A percentile compares a stretch with the other conserved stretches of the same genome.
These are phyloP conservation scores for Andrena haemorrhoa DNA, from an alignment of 2,888 invertebrate genomes.

Conservation along the genomic window DNA sequence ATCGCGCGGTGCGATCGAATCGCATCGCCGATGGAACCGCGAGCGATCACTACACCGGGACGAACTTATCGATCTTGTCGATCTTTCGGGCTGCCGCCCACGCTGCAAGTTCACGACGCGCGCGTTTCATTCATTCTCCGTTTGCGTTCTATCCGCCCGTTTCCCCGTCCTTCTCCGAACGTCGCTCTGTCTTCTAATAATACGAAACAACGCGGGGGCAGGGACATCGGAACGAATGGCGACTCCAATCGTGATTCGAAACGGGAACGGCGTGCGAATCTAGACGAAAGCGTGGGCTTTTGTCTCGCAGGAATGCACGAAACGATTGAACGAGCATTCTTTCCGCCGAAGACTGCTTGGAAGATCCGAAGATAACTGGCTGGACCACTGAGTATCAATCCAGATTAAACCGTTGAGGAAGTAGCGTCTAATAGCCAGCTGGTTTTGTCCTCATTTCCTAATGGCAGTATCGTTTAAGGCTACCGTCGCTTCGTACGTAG, in stretches of 20 bases:
- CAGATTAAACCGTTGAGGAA: background rate
- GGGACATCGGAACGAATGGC: slow-evolving; percentile 48
- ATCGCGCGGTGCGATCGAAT: slow-evolving; percentile 46
- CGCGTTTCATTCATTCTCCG: slow-evolving; percentile 45
- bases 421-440: too few species aligned
- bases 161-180: slow-evolving; percentile 14
- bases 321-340: background rate
- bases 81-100: slow-evolving; percentile 66
- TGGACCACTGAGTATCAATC: background rate
- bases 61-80: slow-evolving; percentile 67
- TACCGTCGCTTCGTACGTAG: background rate
- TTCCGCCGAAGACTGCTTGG: background rate
- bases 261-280: slow-evolving; percentile 40
- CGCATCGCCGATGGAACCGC: slow-evolving; percentile 60
- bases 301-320: background rate
- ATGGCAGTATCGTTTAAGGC: background rate
- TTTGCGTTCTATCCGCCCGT: slow-evolving; percentile 30
- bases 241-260: slow-evolving; percentile 29
- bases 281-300: slow-evolving; percentile 9
- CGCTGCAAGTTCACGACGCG: slow-evolving; percentile 50
- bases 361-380: background rate
- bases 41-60: slow-evolving; percentile 51
- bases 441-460: too few species aligned
- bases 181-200: slow-evolving; percentile 28
- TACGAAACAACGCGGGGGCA: slow-evolving; percentile 36